Conservation (phyloP, 1,140 invertebrate species). For the Protaetia brevitarsis region DNA sequence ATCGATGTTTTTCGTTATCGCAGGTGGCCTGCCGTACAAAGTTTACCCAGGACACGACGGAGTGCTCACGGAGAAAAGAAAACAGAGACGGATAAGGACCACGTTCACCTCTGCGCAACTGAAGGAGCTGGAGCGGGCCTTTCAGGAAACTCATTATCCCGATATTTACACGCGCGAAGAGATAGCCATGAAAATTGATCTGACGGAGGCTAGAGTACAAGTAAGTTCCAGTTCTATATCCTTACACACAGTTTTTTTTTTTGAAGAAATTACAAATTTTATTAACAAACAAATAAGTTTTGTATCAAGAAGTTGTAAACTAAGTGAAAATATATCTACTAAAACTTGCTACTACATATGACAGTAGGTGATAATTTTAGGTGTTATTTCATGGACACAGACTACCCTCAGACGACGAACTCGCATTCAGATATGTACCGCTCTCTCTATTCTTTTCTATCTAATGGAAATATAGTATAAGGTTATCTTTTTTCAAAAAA, state of each 20-base stretch:
- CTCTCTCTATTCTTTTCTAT: too few relatives aligned
- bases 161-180: conserved; percentile 99
- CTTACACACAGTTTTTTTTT: neutral
- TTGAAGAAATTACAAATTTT: too few relatives aligned
- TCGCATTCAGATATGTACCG: too few relatives aligned
- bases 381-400: too few relatives aligned
- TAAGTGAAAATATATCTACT: too few relatives aligned
- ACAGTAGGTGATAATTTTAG: too few relatives aligned
- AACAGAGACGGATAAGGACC: conserved; percentile 90
- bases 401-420: too few relatives aligned
- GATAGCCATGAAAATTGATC: conserved; percentile 96
- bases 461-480: too few relatives aligned
- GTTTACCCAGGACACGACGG: conserved; percentile 82
- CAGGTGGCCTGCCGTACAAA: conserved; percentile 82
- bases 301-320: too few relatives aligned
- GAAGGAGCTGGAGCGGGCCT: conserved; percentile 94
- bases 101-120: conserved; percentile 96
- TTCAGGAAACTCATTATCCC: conserved; percentile 97
- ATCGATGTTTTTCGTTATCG: conserved; percentile 31
- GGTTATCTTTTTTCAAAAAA: too few relatives aligned
- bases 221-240: conserved; percentile 57
- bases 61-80: conserved; percentile 82
- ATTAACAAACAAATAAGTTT: too few relatives aligned
- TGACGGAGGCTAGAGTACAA: conserved; percentile 97
- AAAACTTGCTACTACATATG: too few relatives aligned